Evolutionary conservation across 53 echinoderm and acorn worm genomes (phyloP), one percentile per base, ranked within the genome.

Genomic region (Astropecten irregularis): DNA sequence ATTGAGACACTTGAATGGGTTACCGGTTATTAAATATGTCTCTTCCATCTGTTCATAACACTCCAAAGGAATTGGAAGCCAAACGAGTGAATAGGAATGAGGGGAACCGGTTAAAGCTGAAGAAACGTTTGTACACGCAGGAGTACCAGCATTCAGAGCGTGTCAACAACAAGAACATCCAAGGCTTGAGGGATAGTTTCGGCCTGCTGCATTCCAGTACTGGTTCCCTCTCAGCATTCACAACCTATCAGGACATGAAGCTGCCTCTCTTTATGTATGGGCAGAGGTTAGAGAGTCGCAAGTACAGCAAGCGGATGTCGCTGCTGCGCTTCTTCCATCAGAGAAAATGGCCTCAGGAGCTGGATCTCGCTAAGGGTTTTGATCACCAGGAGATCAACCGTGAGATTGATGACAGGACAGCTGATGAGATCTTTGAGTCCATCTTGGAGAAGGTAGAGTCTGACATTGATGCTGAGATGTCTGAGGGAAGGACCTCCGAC

Each of bases 201-300:
- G 66, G 79, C 35, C 76, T 81, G 33, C 89, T 96, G 2, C 59
- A 89, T 28, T 20, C 83, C 10, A 93, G 91, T 6, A 91, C 86
- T 2, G 96, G 96, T 1, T 77, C 63, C 20, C 74, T 95, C 49
- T 83, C 86, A 0, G 82, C 74, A 0, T 67, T 77, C 13, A 76
- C 82, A 7, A 72, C 82, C 13, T 35, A 40, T 21, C 61, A 88
- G 6, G 91, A 92, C 15, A 81, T 62, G 69, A 68, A 70, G 1
- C 52, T 73, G 15, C 85, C 92, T 28, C 88, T 85, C 59, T 99
- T 92, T 58, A 92, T 99, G 94, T 99, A 99, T 25, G 99, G 99
- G 0, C 89, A 93, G 55, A 74, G 99, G 34, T 71, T 92, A 26
- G 88, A 92, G 72, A 99, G 94, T 68, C 84, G 92, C 11, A 88